Conservation (phyloP, 2,888 invertebrate species). For the Masnerella sp. region DNA sequence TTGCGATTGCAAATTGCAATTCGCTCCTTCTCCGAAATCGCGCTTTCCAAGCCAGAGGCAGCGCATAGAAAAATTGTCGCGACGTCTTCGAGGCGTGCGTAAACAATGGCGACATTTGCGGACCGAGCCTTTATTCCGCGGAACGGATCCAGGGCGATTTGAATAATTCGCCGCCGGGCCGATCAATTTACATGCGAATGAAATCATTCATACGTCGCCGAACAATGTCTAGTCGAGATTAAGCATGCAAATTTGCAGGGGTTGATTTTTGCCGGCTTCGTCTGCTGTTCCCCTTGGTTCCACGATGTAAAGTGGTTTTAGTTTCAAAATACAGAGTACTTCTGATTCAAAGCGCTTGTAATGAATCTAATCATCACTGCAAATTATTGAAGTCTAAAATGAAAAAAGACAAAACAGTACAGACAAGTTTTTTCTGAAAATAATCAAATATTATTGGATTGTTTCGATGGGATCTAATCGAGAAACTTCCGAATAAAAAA, state of each 20-base stretch:
- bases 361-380: no score
- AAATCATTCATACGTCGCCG: slow-evolving; percentile 46
- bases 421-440: no score
- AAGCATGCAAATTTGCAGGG: slow-evolving; percentile 28
- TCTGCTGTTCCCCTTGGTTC: slow-evolving; percentile 9
- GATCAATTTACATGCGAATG: slow-evolving; percentile 51
- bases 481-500: no score
- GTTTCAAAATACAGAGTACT: no score
- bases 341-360: no score
- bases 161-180: slow-evolving; percentile 33
- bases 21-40: slow-evolving; percentile 40
- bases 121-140: slow-evolving; percentile 29
- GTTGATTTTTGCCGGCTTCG: slow-evolving; percentile 8
- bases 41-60: slow-evolving; percentile 32
- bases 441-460: no score
- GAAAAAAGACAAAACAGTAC: no score
- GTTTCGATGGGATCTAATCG: no score
- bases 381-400: no score
- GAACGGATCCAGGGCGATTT: slow-evolving; percentile 38
- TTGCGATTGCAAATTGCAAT: slow-evolving; percentile 43
- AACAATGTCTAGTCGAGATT: slow-evolving; percentile 41
- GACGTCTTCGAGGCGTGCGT: slow-evolving; percentile 28
- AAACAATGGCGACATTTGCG: slow-evolving; percentile 47
- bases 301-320: neutral
- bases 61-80: slow-evolving; percentile 15